Conservation (phyloP, 2,888 invertebrate genomes). For the Drosophila greeni region DNA sequence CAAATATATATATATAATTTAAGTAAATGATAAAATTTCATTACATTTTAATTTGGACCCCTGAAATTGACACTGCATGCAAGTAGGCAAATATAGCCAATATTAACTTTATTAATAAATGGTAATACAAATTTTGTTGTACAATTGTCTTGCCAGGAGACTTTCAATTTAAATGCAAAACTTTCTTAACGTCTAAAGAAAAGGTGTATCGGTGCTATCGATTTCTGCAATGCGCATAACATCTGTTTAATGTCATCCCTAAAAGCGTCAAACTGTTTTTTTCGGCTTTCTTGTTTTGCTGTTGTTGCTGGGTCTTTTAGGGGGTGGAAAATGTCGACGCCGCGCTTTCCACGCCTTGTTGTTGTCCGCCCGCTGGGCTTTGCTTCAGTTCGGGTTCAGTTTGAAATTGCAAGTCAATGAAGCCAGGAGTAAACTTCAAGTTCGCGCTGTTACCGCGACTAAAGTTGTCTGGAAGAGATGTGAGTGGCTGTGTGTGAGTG, state of each 20-base stretch:
- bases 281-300: constrained; percentile 21
- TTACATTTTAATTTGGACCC: no score
- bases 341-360: constrained; percentile 31
- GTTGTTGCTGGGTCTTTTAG: constrained; percentile 46
- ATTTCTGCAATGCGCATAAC: constrained; percentile 35
- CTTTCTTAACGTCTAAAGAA: not conserved
- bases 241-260: constrained; percentile 32
- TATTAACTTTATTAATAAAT: no score
- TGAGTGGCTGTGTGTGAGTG: constrained; percentile 72
- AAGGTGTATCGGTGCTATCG: constrained; percentile 5
- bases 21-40: no score
- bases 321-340: constrained; percentile 60
- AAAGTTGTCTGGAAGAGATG: constrained; percentile 80
- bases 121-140: no score
- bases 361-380: constrained; percentile 20
- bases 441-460: constrained; percentile 79
- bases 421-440: constrained; percentile 78
- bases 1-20: no score
- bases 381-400: constrained; percentile 59
- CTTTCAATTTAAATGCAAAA: not conserved
- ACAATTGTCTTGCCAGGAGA: not conserved
- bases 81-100: no score
- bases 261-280: constrained; percentile 40
- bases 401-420: constrained; percentile 78
- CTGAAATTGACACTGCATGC: no score